Evolutionary conservation across 2,797 vertebrate species (phyloP), one percentile per base, ranked within the genome.

Genomic region (Emydoidea blandingii): DNA sequence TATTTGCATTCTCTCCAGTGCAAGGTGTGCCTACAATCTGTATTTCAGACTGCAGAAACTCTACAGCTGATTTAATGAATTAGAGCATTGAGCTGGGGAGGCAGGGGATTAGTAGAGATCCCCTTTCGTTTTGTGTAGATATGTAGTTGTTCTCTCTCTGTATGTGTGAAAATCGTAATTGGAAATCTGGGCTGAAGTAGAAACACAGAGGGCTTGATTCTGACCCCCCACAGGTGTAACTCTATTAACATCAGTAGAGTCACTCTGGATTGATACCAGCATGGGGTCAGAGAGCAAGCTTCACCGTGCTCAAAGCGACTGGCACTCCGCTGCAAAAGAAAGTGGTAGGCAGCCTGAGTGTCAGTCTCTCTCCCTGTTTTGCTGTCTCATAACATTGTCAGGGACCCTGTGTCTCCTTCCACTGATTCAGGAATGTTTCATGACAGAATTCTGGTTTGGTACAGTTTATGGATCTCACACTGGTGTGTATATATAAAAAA

Each of bases 391-490:
- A 6, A 74, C 31, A 53, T 41, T 81, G 62, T 10, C 25, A 8
- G 0, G 5, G 16, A 31, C 76, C 12, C 1, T 3, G 53, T 80
- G 57, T 47, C 27, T 74, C 52, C 3, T 83, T 83, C 34, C 37
- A 44, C 47, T 6, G 3, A 19, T 23, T 65, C 0, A 0, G 68
- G 62, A 50, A 72, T 72, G 52, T 83, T 52, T 57, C 1, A 0
- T 23, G 41, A 56, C 80, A 62, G 56, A 53, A 25, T 79, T 79
- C 44, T 18, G 49, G 31, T 47, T 47, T 47, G n/a, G 44, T 59
- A 34, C 16, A 18, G 15, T 62, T 49, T 12, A 49, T n/a, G 84
- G 68, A 18, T 31, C 74, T 41, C 1, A 0, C 3, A 0, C 1
- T 0, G 0, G 44, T 72, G 91, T 76, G n/a, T 54, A 9, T 54